These are phyloP conservation scores for Himantopus leucocephalus DNA, from an alignment of 2,113 vertebrate species.

Conservation along the genomic window DNA sequence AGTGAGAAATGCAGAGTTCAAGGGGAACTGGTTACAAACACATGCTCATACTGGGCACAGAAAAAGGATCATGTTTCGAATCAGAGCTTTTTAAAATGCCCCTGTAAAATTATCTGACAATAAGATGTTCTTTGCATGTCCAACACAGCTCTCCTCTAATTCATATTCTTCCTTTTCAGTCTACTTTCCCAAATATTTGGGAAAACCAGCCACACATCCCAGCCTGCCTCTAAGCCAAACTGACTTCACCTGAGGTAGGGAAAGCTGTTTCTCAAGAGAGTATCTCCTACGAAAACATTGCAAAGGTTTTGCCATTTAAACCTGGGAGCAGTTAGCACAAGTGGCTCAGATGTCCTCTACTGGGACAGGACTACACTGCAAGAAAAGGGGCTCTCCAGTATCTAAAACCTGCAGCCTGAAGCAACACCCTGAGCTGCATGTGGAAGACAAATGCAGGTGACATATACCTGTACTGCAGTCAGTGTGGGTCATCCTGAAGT, in stretches of 20 bases:
- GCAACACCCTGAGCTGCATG: neutral
- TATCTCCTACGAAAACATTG: neutral
- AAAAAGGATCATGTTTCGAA: neutral
- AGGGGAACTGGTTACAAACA: neutral
- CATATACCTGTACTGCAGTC: neutral
- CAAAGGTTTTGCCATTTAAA: neutral
- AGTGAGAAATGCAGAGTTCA: neutral
- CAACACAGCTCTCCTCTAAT: neutral
- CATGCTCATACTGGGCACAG: neutral
- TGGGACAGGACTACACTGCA: neutral
- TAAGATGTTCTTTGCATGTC: neutral
- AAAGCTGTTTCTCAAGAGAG: neutral
- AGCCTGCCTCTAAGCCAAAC: neutral
- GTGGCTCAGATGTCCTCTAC: neutral
- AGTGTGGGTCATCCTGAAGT: neutral
- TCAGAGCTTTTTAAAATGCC: neutral
- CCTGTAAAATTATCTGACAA: neutral
- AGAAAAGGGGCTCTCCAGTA: neutral
- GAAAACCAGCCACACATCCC: neutral
- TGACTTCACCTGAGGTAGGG: neutral
- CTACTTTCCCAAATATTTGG: neutral
- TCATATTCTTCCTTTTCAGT: neutral
- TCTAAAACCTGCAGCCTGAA: neutral
- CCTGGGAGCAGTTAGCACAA: neutral
- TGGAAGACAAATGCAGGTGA: neutral